These are phyloP conservation scores for Diceros bicornis DNA, from an alignment of 2,797 vertebrate species.

Conservation along the genomic window DNA sequence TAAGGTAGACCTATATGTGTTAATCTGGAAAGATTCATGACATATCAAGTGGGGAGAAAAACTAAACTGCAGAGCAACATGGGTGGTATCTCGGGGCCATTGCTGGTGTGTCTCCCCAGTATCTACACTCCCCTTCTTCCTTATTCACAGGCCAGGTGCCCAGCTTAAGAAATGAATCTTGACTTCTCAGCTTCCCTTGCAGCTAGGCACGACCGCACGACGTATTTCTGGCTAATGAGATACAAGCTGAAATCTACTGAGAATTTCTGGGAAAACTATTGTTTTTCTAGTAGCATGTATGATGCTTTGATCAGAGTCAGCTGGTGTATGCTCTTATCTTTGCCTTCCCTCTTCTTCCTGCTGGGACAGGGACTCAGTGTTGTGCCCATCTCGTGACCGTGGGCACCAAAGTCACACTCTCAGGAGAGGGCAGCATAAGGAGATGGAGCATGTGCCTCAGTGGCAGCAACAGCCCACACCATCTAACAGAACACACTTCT, in stretches of 20 bases:
- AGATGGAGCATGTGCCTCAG: neutral
- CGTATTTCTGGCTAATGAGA: neutral
- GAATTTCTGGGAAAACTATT: neutral
- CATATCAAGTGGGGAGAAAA: neutral
- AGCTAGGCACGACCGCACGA: neutral
- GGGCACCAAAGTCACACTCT: neutral
- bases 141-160: neutral
- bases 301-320: neutral
- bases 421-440: neutral
- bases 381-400: neutral
- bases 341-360: neutral
- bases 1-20: neutral
- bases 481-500: neutral
- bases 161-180: neutral
- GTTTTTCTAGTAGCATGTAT: neutral
- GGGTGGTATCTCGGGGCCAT: neutral
- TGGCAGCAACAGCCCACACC: neutral
- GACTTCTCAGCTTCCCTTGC: neutral
- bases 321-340: neutral
- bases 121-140: neutral
- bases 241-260: neutral
- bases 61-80: neutral
- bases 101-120: neutral
- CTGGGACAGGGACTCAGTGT: neutral
- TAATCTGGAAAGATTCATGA: neutral